A percentile compares a stretch with the other conserved stretches of the same genome.
These are phyloP conservation scores for Metacarcinus magister DNA, from an alignment of 2,888 invertebrate species.

Conservation along the genomic window DNA sequence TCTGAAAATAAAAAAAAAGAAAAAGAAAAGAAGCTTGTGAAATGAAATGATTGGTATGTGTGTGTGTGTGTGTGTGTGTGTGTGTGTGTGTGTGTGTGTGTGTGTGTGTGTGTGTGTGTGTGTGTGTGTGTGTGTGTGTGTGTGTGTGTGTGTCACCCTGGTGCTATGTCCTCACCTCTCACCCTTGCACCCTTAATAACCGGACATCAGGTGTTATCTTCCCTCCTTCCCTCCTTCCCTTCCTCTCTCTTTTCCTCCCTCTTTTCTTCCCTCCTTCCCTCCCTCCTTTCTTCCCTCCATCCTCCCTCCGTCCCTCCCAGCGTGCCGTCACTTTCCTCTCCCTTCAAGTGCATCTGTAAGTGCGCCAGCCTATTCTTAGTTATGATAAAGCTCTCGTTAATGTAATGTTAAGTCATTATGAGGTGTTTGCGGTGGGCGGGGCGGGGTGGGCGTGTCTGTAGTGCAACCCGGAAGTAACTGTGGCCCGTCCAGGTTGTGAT, in stretches of 20 bases:
- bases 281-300: background rate
- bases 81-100: slow-evolving; percentile 27
- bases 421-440: slow-evolving; percentile 4
- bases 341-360: background rate
- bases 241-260: background rate
- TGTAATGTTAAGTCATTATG: background rate
- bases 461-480: slow-evolving; percentile 4
- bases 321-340: background rate
- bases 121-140: slow-evolving; percentile 26
- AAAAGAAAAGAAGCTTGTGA: background rate
- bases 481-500: background rate
- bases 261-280: background rate
- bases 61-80: slow-evolving; percentile 26
- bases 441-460: background rate
- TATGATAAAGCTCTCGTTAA: slow-evolving; percentile 11
- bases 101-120: slow-evolving; percentile 39
- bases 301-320: slow-evolving; percentile 29
- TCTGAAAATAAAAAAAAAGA: background rate
- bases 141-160: background rate
- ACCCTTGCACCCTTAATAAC: too few species aligned
- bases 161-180: too few species aligned
- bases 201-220: background rate
- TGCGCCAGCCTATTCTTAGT: background rate
- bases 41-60: background rate
- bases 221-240: background rate